Percentiles rank a stretch among this genome's conserved stretches.
Conservation (phyloP, 2,797 vertebrate genomes). For the Peromyscus melanophrys region DNA sequence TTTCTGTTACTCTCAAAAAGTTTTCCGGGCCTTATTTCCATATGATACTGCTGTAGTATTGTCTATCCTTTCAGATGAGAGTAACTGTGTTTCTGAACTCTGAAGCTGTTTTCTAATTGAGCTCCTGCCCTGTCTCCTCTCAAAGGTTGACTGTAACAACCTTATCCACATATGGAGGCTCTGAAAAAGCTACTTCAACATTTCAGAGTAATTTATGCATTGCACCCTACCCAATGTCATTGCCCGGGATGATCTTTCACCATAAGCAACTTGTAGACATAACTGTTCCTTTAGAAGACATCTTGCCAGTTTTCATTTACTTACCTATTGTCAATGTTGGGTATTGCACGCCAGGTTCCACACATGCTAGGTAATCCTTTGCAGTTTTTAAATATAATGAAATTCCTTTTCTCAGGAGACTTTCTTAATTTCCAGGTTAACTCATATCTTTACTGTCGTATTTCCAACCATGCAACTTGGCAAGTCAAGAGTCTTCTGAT, state of each 20-base stretch:
- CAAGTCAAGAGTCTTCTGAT: not conserved
- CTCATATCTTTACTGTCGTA: not conserved
- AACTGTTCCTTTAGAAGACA: not conserved
- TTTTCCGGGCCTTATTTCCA: not conserved
- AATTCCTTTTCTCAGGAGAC: not conserved
- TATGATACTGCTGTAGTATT: too few species aligned
- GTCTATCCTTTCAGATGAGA: not conserved
- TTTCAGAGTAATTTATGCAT: not conserved
- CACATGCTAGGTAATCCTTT: not conserved
- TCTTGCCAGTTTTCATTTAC: not conserved
- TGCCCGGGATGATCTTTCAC: not conserved
- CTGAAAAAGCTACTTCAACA: not conserved
- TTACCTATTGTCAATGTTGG: not conserved
- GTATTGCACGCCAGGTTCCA: not conserved
- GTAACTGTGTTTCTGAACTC: not conserved
- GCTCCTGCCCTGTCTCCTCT: not conserved
- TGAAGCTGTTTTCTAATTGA: not conserved
- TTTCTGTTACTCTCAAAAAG: not conserved
- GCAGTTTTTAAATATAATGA: not conserved
- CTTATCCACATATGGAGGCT: not conserved
- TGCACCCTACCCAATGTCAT: not conserved
- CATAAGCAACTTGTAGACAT: not conserved
- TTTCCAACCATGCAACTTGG: not conserved
- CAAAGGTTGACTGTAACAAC: not conserved
- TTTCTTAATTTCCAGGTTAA: slow-evolving; percentile 3